Percentiles rank a stretch among this genome's conserved stretches.
Conservation (phyloP, 2,113 vertebrate genomes). For the Mormyrus iriodes region DNA sequence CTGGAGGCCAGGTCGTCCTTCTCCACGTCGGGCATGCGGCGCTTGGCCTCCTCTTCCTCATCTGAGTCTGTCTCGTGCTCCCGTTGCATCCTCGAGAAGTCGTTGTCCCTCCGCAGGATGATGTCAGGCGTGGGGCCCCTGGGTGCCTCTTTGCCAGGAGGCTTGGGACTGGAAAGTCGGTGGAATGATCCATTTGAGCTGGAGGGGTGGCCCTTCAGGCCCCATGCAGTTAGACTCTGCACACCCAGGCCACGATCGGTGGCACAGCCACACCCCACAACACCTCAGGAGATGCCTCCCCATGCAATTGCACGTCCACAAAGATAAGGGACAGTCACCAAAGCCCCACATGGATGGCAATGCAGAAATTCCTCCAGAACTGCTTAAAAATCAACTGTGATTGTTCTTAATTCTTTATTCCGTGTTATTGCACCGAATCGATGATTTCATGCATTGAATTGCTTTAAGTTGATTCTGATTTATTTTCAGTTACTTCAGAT, state of each 20-base stretch:
- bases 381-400: background rate
- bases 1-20: conserved; percentile 87
- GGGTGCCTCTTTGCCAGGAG: conserved; percentile 54
- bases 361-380: background rate
- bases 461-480: background rate
- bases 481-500: background rate
- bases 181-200: conserved; percentile 13
- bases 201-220: background rate
- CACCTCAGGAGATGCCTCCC: background rate
- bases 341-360: background rate
- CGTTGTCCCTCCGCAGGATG: conserved; percentile 76
- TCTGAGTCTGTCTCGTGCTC: conserved; percentile 69
- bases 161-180: conserved; percentile 40
- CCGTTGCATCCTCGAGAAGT: conserved; percentile 61
- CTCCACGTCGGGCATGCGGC: conserved; percentile 76
- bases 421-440: background rate
- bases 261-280: too few species aligned
- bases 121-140: conserved; percentile 59
- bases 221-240: background rate
- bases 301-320: background rate
- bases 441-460: background rate
- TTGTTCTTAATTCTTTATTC: background rate
- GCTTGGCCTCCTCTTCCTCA: conserved; percentile 47
- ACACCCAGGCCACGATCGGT: background rate
- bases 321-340: background rate